Base-by-base conservation (phyloP, 2,113 vertebrate genomes). In the Mungos mungo region DNA sequence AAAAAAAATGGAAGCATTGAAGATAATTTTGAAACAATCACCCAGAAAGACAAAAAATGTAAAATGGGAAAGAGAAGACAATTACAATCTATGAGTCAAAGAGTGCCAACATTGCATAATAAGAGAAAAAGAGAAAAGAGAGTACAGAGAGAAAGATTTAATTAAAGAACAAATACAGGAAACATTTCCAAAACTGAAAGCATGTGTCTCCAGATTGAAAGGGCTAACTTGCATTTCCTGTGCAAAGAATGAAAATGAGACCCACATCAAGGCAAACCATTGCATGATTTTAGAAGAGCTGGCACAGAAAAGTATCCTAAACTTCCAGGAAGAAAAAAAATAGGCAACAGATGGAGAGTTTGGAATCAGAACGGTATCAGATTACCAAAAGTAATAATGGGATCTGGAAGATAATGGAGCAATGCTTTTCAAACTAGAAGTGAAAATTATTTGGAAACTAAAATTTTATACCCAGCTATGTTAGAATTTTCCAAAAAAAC, bases 391-490 rank as follows among this genome's bases (percentile, higher is more conserved):
- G 92, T 35, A 74, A 90, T 41, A 71, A 54, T 45, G n/a, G 14
- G 65, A 69, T 66, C 88, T 92, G 29, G 68, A 82, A 85, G 92
- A 85, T 31, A 72, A 72, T 27, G 25, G 65, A 63, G 65, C 27
- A 68, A 82, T 71, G 16, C 6, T 96, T 90, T 66, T 79, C 18
- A 86, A 91, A 81, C 27, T 33, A 16, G 25, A 35, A 72, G 18
- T 35, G 15, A 54, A 81, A 96, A 74, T 83, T 25, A 50, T 38
- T 19, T 65, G 6, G 25, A 71, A 85, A 33, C 29, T n/a, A 81
- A 88, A 96, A 57, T 80, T 95, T 96, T 95, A 88, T 81, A 88
- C 86, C 81, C 68, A 81, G 74, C 52, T 71, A n/a, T 80, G 29
- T 68, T 57, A 54, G 84, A 54, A 45, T 57, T 86, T 13, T 38